A percentile compares a stretch with the other conserved stretches of the same genome.
Evolutionary conservation across 2,113 vertebrate genomes (phyloP).

Genomic region (Rhinopomastus cyanomelas): DNA sequence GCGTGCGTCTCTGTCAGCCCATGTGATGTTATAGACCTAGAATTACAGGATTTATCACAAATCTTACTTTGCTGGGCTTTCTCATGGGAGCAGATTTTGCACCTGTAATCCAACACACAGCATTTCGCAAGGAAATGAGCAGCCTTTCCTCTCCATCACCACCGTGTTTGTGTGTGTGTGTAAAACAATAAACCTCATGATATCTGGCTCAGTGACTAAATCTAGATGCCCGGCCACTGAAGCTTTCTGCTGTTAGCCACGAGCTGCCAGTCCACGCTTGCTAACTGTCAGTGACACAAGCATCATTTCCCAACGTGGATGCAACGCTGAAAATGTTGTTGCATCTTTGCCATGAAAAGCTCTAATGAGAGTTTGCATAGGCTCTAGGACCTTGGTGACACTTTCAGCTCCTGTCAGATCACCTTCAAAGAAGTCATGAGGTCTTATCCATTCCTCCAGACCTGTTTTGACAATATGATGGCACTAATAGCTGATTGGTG

Average conservation of each 20-base stretch:
- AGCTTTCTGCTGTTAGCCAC: neutral
- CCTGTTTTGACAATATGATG: neutral
- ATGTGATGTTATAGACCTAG: neutral
- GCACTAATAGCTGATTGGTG: neutral
- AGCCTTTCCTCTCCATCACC: neutral
- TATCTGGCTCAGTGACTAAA: neutral
- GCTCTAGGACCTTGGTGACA: neutral
- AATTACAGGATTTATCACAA: neutral
- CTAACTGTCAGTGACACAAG: neutral
- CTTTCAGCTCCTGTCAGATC: neutral
- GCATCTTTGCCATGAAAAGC: neutral
- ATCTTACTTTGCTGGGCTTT: slow-evolving; percentile 5
- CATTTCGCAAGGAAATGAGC: neutral
- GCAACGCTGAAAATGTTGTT: neutral
- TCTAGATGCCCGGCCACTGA: neutral
- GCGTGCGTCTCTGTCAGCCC: neutral
- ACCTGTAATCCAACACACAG: neutral
- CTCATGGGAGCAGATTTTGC: neutral
- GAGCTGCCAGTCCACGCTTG: neutral
- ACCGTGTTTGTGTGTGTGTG: neutral
- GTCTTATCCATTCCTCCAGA: neutral
- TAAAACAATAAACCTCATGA: neutral
- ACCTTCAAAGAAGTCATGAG: neutral
- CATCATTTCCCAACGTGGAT: neutral
- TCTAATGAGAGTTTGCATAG: neutral